Base-by-base conservation (phyloP, 2,113 vertebrate genomes). In the Pterocles burchelli region DNA sequence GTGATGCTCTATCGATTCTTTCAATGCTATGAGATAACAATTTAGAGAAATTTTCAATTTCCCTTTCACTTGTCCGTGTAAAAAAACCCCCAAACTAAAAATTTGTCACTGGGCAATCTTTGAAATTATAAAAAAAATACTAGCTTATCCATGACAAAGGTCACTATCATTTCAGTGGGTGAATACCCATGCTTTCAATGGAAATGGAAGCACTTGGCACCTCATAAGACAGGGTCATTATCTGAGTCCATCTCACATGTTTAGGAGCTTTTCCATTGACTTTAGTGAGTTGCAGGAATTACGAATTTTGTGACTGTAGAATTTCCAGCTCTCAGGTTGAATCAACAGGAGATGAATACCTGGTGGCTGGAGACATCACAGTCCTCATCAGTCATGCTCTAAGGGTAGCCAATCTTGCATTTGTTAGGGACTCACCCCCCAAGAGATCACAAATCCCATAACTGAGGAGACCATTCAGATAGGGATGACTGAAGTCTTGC, bases 321-420 rank as follows among this genome's bases (percentile, higher is more conserved):
- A 70, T 93, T 51, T 76, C 31, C 17, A 21, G 6, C 28, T 82
- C 13, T n/a, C 85, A 98, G 98, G 97, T 98, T 34, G 98, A 99
- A 97, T 98, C 97, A 5, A 98, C 97, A 77, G 98, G 98, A 22
- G 97, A 98, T 76, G 97, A 99, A 18, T 98, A 98, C 41, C 98
- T 98, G 97, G 97, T 98, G 61, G 97, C 97, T 20, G 98, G 98
- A 12, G 97, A 98, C 1, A 91, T 98, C 4, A 98, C 98, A 5
- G 91, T 98, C 17, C 96, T 98, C 10, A 72, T 85, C 24, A 98
- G 89, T 33, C 97, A 98, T 11, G 96, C 97, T 51, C 92, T 97
- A 78, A 97, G 97, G 63, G 97, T 97, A 78, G 98, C 96, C 19
- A 98, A 96, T 95, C 98, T 99, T 97, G 98, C 98, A 52, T 68